phyloP scores from a whole-genome alignment of 53 echinoderm and acorn worm genomes.

The Mesocentrotus franciscanus region DNA sequence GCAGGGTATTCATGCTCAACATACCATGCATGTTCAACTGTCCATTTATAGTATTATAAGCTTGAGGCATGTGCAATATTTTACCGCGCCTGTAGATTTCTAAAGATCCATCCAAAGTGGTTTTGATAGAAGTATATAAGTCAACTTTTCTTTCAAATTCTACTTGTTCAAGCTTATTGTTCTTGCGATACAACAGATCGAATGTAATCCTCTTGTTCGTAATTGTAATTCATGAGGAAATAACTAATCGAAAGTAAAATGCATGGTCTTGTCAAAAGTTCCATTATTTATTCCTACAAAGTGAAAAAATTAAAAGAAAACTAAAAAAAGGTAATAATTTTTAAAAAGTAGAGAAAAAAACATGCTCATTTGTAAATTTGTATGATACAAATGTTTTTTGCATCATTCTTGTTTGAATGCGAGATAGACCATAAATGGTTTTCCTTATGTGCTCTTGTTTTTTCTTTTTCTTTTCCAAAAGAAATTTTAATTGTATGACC shows the following conservation, averaged over 20 bases:
- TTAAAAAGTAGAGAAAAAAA: background rate
- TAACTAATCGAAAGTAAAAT: background rate
- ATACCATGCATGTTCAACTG: background rate
- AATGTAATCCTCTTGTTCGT: background rate
- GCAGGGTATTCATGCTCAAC: background rate
- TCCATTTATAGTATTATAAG: background rate
- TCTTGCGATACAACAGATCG: background rate
- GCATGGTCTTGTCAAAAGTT: background rate
- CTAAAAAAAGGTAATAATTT: background rate
- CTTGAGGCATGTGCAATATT: slow-evolving; percentile 50
- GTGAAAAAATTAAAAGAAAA: background rate
- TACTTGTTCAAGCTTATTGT: background rate
- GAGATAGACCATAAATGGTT: background rate
- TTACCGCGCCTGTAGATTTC: slow-evolving; percentile 8
- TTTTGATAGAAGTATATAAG: background rate
- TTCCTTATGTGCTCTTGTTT: background rate
- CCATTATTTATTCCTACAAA: background rate
- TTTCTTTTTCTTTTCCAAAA: background rate
- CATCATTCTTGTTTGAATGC: background rate
- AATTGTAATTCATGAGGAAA: background rate
- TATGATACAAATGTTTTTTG: background rate
- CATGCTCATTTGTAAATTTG: background rate
- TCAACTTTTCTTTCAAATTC: background rate
- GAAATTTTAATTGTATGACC: background rate
- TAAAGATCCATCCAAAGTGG: background rate